These are phyloP conservation scores for Axea sp. DNA, from an alignment of 2,888 invertebrate genomes.

Conservation along the genomic window DNA sequence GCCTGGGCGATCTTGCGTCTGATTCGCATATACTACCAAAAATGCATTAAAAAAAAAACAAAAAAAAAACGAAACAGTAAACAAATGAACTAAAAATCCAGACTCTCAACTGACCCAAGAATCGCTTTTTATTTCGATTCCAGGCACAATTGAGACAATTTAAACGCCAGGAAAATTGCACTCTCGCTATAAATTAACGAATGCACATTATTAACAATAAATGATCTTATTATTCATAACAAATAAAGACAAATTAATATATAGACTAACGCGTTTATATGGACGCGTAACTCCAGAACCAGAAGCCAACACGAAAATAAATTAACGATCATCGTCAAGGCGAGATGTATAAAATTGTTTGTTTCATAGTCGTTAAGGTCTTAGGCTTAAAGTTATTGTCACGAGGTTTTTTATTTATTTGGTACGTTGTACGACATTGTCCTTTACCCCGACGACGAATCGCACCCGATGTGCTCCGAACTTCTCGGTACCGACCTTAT, in stretches of 20 bases:
- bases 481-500: no score
- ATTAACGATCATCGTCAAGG: constrained; percentile 48
- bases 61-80: constrained; percentile 7
- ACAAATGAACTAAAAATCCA: not conserved
- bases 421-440: constrained; percentile 47
- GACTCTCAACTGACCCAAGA: constrained; percentile 3
- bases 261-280: constrained; percentile 24
- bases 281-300: constrained; percentile 11
- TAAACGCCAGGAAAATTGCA: no score
- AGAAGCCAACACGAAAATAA: constrained; percentile 25
- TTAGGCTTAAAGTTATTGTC: constrained; percentile 62
- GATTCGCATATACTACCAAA: constrained; percentile 30
- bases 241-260: constrained; percentile 33
- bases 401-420: constrained; percentile 65
- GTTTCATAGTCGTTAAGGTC: constrained; percentile 69
- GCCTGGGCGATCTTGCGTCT: constrained; percentile 15
- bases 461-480: no score
- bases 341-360: constrained; percentile 72
- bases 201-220: constrained; percentile 54
- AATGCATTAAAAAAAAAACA: constrained; percentile 13
- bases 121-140: constrained; percentile 8
- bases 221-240: constrained; percentile 44
- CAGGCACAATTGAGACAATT: constrained; percentile 5
- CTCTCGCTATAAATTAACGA: constrained; percentile 48
- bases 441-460: constrained; percentile 35